Base-by-base conservation (phyloP, 1,140 invertebrate species). In the Coelopa frigida region DNA sequence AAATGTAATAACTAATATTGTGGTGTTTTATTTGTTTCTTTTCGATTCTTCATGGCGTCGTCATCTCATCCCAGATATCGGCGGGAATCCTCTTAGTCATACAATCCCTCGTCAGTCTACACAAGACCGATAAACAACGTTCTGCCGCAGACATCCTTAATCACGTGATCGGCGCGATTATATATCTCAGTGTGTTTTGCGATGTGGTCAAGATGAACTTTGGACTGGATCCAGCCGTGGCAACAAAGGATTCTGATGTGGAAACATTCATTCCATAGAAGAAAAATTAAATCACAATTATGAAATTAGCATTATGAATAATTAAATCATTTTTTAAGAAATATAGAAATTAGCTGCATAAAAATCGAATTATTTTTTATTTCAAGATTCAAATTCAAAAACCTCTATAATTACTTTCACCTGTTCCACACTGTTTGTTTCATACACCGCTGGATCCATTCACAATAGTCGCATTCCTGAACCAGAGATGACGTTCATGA, bases 151-250 rank as follows among this genome's bases (percentile, higher is more conserved):
- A 72, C 39, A 74, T 73, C 54, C 56, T 85, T 23, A 82, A 82
- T 70, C 78, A 84, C 49, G 57, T 76, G 35, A 69, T 78, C n/a
- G 70, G 81, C 48, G 80, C 72, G 21, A 72, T 82, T 44, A 76
- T 81, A 56, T 81, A 80, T 22, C 62, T 78, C 8, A 74, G 77
- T 4, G 68, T 82, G 41, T 81, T 83, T 54, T 78, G 78, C 70
- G 81, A 84, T 59, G 70, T 83, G 49, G 75, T 84, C 50, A 83
- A 84, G 75, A 82, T 83, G 80, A 82, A 79, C 45, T 83, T 84
- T 53, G 81, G 81, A 14, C 68, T 81, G n/a, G 82, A 83, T 66
- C 77, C 79, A 39, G 79, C 79, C 26, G 29, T 65, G 29, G 20
- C 58, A 17, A 42, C 48, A 37, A 54, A 33, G 21, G 37, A 23